Base-by-base conservation (phyloP, 1,140 invertebrate genomes). In the Drosophila guanche region DNA sequence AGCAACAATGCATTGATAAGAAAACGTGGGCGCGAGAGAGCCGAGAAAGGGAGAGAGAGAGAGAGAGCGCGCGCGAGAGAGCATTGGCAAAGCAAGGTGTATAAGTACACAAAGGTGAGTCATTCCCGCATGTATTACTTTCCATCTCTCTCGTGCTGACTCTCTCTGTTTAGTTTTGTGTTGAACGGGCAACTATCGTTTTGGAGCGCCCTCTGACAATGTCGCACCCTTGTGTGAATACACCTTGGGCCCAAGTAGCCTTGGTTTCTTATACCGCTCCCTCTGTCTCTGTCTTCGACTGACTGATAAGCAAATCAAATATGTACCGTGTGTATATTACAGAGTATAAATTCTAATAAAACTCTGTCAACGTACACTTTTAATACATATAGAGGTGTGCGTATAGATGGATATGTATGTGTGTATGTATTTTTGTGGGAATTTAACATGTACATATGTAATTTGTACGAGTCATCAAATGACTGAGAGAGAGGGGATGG, bases 1-100 rank as follows among this genome's bases (percentile, higher is more conserved):
- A 53, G 71, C 70, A 65, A 58, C 54, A 75, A 60, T 75, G 72
- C 61, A 75, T 22, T 53, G 61, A 75, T 75, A 75, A 65, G 45
- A 43, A 43, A 71, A 48, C 27, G 22, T 25, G 40, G 6, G 29
- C 51, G 20, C 1, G 16, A 22, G 43, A 43, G 57, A 72, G 57
- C 42, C 72, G 62, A 43, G 47, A 8, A 51, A 54, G 29, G 57
- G 47, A 42, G n/a, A 71, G 42, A 23, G n/a, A 40, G 10, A 20
- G 20, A 23, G 12, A 27, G 42, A 29, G 22, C 20, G 60, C 40
- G n/a, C 12, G 29, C 12, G 8, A 40, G 20, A 57, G 8, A n/a
- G 10, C 20, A 40, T 43, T 56, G 63, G 16, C 27, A 22, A 37
- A 20, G 5, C 33, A n/a, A 55, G 14, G 8, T 27, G 33, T 37